Base-by-base conservation (phyloP, 2,888 invertebrate species). In the Elmis aenea region DNA sequence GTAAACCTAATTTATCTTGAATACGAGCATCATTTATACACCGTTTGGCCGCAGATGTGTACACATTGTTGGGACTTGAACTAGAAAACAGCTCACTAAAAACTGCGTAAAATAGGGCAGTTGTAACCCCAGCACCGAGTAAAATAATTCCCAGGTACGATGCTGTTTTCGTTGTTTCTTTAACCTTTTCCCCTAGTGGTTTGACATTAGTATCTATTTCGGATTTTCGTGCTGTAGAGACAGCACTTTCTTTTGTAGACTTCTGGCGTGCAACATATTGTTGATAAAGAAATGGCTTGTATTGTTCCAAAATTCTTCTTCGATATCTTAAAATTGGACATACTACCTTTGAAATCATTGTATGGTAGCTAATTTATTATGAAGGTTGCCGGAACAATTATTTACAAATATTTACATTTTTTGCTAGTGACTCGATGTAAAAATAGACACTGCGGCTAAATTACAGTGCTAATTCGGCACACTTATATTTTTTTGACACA, bases 91-190 rank as follows among this genome's bases (percentile, higher is more conserved):
- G 68, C 67, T 94, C 94, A 42, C 79, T 76, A 53, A 89, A 85
- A 38, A 94, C 80, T 31, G 85, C 79, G 64, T 83, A 94, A 59
- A 90, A 83, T 64, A 94, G 80, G 2, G 85, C 69, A 13, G 83
- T 85, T 22, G 90, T 89, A 1, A 92, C 79, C 21, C 85, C 86
- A 38, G 91, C 63, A 6, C 91, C 92, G 20, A 80, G 69, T 29
- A 92, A 56, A 48, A 94, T 87, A 2, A 95, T 79, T 8, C 83
- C 83, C 51, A 85, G 75, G 59, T 94, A 94, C 5, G 85, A 85
- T 2, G 79, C 84, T 48, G 92, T 92, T 69, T 92, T 91, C 2
- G 91, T 87, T 9, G 87, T 87, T 69, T 93, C 90, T 64, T 90
- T 92, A 2, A 91, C 87, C 75, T 81, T 83, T 55, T 83, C 81